Conservation (phyloP, 2,797 vertebrate species). For the Centroberyx gerrardi region DNA sequence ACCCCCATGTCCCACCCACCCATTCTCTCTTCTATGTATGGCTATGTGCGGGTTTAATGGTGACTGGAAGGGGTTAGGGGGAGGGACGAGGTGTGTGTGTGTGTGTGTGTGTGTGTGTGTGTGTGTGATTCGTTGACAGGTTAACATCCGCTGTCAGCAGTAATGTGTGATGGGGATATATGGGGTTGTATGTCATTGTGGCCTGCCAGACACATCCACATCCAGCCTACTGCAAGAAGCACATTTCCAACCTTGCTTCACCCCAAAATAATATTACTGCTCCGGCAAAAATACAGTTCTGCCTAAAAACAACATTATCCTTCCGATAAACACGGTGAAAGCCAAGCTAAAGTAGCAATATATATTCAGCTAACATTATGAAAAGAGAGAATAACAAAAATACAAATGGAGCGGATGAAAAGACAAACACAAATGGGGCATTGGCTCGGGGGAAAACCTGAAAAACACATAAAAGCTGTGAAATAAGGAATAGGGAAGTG, state of each 20-base stretch:
- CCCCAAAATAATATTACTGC: slow-evolving; percentile 23
- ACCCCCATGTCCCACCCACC: slow-evolving; percentile 47
- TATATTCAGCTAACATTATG: slow-evolving; percentile 21
- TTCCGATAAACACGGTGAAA: background rate
- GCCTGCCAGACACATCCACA: slow-evolving; percentile 44
- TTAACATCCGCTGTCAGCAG: slow-evolving; percentile 77
- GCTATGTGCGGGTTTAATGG: slow-evolving; percentile 59
- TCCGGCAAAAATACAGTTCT: background rate
- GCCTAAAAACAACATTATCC: slow-evolving; percentile 11
- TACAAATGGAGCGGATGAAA: background rate
- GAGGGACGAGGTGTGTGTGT: slow-evolving; percentile 35
- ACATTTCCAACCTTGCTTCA: slow-evolving; percentile 28
- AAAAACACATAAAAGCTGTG: background rate
- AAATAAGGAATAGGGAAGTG: background rate
- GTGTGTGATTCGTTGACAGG: slow-evolving; percentile 69
- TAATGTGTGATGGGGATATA: slow-evolving; percentile 70
- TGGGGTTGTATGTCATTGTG: slow-evolving; percentile 67
- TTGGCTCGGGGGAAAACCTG: background rate
- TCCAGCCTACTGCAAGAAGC: slow-evolving; percentile 21
- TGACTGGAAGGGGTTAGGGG: slow-evolving; percentile 50
- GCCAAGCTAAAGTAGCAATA: slow-evolving; percentile 10
- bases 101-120: slow-evolving; percentile 33
- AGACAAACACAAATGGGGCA: slow-evolving; percentile 8
- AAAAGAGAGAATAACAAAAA: background rate
- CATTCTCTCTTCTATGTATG: slow-evolving; percentile 54